Conservation (phyloP, 1,140 invertebrate genomes). For the Rhynchophorus ferrugineus region DNA sequence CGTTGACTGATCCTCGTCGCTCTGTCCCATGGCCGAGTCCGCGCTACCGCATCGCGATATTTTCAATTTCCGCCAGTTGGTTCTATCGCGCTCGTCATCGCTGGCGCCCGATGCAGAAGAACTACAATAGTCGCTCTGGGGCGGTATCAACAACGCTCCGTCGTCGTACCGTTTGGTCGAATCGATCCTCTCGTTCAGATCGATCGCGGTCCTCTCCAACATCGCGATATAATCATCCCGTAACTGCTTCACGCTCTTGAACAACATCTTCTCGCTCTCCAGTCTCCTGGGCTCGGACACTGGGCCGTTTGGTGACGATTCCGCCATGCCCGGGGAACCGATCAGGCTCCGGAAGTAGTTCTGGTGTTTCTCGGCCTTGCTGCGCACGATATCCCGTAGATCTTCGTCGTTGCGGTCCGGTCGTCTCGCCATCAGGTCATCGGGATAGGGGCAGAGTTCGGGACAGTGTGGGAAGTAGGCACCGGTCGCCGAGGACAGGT, state of each 20-base stretch:
- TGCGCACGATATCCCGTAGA: constrained; percentile 22
- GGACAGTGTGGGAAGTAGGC: not conserved
- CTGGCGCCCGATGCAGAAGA: constrained; percentile 34
- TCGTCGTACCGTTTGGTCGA: constrained; percentile 2
- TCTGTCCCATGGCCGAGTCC: constrained; percentile 47
- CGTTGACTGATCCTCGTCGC: constrained; percentile 44
- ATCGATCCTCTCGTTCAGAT: constrained; percentile 4
- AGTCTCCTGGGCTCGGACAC: constrained; percentile 25
- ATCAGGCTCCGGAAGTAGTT: constrained; percentile 26
- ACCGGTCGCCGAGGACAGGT: too few species aligned
- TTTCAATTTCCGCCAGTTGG: constrained; percentile 19
- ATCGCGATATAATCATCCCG: constrained; percentile 32
- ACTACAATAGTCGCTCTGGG: constrained; percentile 36
- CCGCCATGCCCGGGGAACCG: too few species aligned
- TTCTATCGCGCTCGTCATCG: constrained; percentile 33
- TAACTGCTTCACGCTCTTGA: constrained; percentile 33
- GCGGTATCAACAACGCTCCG: constrained; percentile 22
- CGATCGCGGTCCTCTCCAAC: constrained; percentile 25
- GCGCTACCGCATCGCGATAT: constrained; percentile 45
- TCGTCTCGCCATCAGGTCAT: constrained; percentile 5
- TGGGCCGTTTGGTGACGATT: too few species aligned
- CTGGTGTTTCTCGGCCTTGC: constrained; percentile 27
- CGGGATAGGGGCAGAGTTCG: not conserved
- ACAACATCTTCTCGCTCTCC: constrained; percentile 16
- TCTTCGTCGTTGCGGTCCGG: constrained; percentile 10